Evolutionary conservation across 2,888 invertebrate species (phyloP).

Genomic region (Dromius quadrimaculatus): DNA sequence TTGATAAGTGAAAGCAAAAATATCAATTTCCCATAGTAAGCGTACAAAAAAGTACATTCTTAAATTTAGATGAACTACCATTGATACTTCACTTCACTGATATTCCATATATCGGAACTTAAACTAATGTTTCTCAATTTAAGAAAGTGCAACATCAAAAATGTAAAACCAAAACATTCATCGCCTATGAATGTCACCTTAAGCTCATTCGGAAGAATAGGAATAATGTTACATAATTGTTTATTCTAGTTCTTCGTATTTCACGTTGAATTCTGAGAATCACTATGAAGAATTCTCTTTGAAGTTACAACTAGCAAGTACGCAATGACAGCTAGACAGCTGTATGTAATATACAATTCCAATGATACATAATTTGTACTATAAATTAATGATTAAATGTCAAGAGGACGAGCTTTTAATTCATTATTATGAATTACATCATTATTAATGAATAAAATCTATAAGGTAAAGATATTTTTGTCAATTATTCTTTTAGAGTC

Average conservation of each 20-base stretch:
- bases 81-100: background rate
- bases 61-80: background rate
- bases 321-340: conserved; percentile 15
- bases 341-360: conserved; percentile 12
- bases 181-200: conserved; percentile 6
- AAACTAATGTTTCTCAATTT: conserved; percentile 27
- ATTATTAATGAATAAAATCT: conserved; percentile 27
- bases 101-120: background rate
- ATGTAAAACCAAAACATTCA: conserved; percentile 25
- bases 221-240: conserved; percentile 32
- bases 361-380: conserved; percentile 13
- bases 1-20: too few relatives aligned
- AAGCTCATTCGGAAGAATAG: conserved; percentile 7
- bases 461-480: too few relatives aligned
- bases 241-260: conserved; percentile 26
- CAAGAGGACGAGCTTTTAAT: background rate
- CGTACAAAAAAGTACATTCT: too few relatives aligned
- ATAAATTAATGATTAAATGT: conserved; percentile 19
- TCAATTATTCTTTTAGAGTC: too few relatives aligned
- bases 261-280: conserved; percentile 10
- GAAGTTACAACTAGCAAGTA: conserved; percentile 1
- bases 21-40: too few relatives aligned
- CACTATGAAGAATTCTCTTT: conserved; percentile 1
- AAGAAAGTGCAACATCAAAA: conserved; percentile 39
- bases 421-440: background rate